These are phyloP conservation scores for Gymnobelideus leadbeateri DNA, from an alignment of 2,113 vertebrate genomes.

Conservation along the genomic window DNA sequence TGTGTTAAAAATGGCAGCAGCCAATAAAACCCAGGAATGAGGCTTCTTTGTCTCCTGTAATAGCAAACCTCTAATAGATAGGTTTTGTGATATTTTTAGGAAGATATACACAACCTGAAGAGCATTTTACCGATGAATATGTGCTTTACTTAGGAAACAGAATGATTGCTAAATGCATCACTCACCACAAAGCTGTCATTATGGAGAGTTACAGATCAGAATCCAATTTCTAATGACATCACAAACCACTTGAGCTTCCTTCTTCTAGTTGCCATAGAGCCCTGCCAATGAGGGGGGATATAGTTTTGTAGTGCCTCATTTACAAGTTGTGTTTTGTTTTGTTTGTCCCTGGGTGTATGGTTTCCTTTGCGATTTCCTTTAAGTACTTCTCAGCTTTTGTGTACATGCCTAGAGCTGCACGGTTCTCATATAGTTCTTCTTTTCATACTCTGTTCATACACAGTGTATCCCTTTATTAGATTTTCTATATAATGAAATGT, in stretches of 20 bases:
- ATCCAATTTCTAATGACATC: neutral
- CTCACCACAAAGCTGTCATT: neutral
- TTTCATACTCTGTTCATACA: neutral
- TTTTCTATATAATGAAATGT: conserved; percentile 36
- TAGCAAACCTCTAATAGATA: neutral
- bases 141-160: neutral
- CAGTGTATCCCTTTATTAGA: neutral
- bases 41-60: neutral
- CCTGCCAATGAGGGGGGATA: neutral
- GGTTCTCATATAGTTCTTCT: neutral
- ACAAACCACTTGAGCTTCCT: neutral
- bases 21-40: neutral
- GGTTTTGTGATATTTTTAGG: neutral
- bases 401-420: neutral
- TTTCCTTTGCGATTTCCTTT: neutral
- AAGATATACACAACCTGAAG: neutral
- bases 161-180: neutral
- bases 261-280: neutral
- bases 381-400: too few species aligned
- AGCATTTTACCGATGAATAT: neutral
- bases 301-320: neutral
- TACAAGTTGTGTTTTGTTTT: too few species aligned
- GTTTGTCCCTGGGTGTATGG: neutral
- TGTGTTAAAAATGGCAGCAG: neutral
- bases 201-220: neutral